Percentiles rank a stretch among this genome's conserved stretches.
phyloP scores from a whole-genome alignment of 2,888 invertebrate genomes.

The Vannuccia rotundouncinata region DNA sequence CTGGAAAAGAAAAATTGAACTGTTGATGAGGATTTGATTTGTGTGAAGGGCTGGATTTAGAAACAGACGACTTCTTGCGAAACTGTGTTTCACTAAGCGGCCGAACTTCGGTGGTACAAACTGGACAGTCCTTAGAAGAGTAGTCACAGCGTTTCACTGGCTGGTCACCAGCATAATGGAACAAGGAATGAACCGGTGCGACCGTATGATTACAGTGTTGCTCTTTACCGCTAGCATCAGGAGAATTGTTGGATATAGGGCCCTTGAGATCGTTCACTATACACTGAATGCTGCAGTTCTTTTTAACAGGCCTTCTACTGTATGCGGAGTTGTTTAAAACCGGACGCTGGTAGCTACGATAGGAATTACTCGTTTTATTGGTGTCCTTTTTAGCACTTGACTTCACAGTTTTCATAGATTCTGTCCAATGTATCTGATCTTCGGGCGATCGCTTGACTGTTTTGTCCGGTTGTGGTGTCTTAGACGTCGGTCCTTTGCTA shows the following conservation, averaged over 20 bases:
- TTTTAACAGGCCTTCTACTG: not conserved
- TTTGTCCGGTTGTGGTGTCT: not conserved
- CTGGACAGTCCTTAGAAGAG: not conserved
- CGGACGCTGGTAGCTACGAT: not conserved
- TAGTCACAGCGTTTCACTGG: not conserved
- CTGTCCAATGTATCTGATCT: not conserved
- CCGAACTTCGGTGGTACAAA: not conserved
- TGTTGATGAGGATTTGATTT: not conserved
- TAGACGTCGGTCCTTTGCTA: not conserved
- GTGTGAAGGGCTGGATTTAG: not conserved
- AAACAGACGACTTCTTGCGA: too few species aligned
- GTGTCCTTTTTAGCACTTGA: not conserved
- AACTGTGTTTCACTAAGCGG: not conserved
- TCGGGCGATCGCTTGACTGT: too few species aligned
- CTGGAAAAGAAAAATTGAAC: not conserved
- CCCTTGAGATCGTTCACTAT: not conserved
- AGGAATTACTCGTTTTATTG: not conserved
- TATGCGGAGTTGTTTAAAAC: not conserved
- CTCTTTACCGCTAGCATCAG: not conserved
- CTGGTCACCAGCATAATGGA: not conserved
- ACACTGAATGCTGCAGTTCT: not conserved
- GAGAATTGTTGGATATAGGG: not conserved
- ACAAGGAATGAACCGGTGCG: not conserved
- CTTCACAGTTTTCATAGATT: not conserved
- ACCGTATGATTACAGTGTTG: not conserved